Percentiles rank a stretch among this genome's conserved stretches.
These are phyloP conservation scores for Achroia grisella DNA, from an alignment of 1,140 invertebrate genomes.

Conservation along the genomic window DNA sequence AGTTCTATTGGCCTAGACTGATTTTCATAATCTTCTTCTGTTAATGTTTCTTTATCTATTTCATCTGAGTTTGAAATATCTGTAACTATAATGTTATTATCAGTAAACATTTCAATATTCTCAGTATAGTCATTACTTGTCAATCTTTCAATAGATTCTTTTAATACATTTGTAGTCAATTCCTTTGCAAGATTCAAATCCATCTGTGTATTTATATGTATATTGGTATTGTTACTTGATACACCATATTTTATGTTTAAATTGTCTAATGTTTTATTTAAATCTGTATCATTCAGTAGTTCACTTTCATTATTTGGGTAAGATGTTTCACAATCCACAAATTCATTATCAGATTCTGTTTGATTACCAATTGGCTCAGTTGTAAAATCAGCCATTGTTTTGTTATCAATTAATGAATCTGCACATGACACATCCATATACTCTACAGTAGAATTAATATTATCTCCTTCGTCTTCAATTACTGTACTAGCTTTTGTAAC, in stretches of 20 bases:
- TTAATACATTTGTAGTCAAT: too few relatives aligned
- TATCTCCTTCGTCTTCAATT: conserved; percentile 5
- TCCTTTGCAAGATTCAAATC: too few relatives aligned
- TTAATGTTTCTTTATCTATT: too few relatives aligned
- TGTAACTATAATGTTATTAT: too few relatives aligned
- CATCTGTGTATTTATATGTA: not conserved
- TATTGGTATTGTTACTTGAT: not conserved
- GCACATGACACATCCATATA: conserved; percentile 54
- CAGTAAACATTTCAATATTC: too few relatives aligned
- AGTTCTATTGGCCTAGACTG: too few relatives aligned
- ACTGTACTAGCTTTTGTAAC: not conserved
- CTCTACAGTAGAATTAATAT: conserved; percentile 36
- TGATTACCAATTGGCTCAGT: conserved; percentile 5
- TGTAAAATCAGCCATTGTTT: conserved; percentile 21
- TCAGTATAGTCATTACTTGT: too few relatives aligned
- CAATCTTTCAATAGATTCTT: too few relatives aligned
- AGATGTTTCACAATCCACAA: conserved; percentile 60
- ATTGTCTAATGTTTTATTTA: too few relatives aligned
- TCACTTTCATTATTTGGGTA: conserved; percentile 10
- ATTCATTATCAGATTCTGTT: conserved; percentile 50
- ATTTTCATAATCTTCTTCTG: too few relatives aligned
- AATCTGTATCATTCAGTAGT: too few relatives aligned
- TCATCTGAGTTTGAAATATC: too few relatives aligned
- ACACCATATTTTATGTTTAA: not conserved
- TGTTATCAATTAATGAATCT: conserved; percentile 29